phyloP scores from a whole-genome alignment of 1,140 invertebrate genomes.

The Dinothrombium tinctorium region DNA sequence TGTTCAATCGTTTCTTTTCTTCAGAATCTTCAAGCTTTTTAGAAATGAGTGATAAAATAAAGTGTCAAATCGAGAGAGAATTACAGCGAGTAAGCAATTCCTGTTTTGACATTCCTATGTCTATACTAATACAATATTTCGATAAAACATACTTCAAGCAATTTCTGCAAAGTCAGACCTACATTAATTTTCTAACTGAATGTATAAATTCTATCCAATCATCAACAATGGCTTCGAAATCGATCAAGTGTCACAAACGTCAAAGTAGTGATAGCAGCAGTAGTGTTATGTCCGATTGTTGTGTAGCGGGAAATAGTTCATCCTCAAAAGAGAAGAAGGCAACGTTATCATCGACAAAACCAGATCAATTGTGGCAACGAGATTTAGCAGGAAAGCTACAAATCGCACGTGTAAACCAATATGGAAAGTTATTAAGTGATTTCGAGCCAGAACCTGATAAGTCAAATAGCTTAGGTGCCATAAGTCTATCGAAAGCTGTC shows the following conservation, averaged over 20 bases:
- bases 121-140: conserved; percentile 49
- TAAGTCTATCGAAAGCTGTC: conserved; percentile 36
- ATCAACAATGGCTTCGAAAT: not conserved
- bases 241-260: not conserved
- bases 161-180: conserved; percentile 60
- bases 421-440: conserved; percentile 65
- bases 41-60: conserved; percentile 54
- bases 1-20: conserved; percentile 39
- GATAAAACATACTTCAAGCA: conserved; percentile 47
- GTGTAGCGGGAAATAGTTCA: not conserved
- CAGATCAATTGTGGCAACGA: conserved; percentile 7
- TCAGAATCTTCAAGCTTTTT: conserved; percentile 35
- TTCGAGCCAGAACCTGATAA: conserved; percentile 58
- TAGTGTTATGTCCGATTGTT: not conserved
- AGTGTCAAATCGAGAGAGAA: conserved; percentile 54
- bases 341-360: not conserved
- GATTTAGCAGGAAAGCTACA: conserved; percentile 33
- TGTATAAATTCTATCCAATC: conserved; percentile 47
- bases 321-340: not conserved
- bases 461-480: conserved; percentile 29
- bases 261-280: not conserved
- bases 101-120: conserved; percentile 57
- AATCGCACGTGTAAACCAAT: conserved; percentile 53
- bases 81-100: conserved; percentile 34
- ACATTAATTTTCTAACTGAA: conserved; percentile 67